phyloP scores from a whole-genome alignment of 1,140 invertebrate genomes.

The Pseudobourletiella spinata region DNA sequence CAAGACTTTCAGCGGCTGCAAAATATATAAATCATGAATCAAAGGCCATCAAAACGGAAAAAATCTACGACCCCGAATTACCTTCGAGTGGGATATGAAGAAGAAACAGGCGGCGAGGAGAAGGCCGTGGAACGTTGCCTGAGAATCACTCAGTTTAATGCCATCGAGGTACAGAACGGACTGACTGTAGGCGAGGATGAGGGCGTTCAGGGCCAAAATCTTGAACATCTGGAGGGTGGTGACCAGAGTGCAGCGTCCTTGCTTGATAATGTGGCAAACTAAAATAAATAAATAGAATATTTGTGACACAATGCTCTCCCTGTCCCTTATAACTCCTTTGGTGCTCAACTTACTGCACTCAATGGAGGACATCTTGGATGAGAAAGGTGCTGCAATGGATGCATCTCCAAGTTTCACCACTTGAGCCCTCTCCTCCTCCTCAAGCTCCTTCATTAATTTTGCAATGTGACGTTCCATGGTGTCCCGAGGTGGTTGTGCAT shows the following conservation, averaged over 20 bases:
- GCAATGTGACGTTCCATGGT: conserved; percentile 40
- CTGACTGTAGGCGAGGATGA: conserved; percentile 96
- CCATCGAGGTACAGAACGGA: conserved; percentile 97
- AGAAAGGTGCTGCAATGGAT: conserved; percentile 98
- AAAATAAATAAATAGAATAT: conserved; percentile 39
- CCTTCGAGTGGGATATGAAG: conserved; percentile 96
- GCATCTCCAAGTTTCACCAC: conserved; percentile 95
- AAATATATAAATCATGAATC: conserved; percentile 36
- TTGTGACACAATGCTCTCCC: not conserved
- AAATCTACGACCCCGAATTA: too few relatives aligned
- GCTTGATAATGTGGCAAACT: conserved; percentile 99
- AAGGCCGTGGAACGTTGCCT: conserved; percentile 91
- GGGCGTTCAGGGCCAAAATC: conserved; percentile 95
- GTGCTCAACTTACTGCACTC: conserved; percentile 81
- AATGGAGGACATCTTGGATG: conserved; percentile 93
- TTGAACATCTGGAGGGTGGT: conserved; percentile 99
- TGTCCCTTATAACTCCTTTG: too few relatives aligned
- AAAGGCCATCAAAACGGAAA: too few relatives aligned
- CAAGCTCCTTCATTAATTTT: conserved; percentile 76
- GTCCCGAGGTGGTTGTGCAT: conserved; percentile 20
- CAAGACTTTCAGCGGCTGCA: conserved; percentile 80
- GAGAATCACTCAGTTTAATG: conserved; percentile 94
- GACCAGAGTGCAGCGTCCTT: conserved; percentile 96
- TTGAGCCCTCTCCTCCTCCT: conserved; percentile 78
- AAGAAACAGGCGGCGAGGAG: conserved; percentile 92